Evolutionary conservation across 2,888 invertebrate species (phyloP).

Genomic region (Drosophila fungiperda): DNA sequence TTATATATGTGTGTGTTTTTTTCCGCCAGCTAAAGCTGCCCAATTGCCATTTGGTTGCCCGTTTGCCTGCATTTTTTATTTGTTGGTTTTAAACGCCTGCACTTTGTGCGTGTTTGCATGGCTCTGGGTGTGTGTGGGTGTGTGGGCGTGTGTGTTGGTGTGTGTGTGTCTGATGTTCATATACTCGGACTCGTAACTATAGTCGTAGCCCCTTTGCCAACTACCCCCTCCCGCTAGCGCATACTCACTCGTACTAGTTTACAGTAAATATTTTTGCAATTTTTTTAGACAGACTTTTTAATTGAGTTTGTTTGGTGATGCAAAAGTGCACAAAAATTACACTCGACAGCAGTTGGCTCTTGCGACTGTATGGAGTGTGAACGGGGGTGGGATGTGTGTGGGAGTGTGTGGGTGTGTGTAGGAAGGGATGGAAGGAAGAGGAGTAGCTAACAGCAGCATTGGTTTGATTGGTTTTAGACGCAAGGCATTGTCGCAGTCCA

Average conservation of each 20-base stretch:
- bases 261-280: constrained; percentile 79
- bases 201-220: constrained; percentile 1
- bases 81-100: constrained; percentile 78
- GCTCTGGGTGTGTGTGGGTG: constrained; percentile 18
- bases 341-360: constrained; percentile 54
- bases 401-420: neutral
- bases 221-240: constrained; percentile 4
- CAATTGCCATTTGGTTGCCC: constrained; percentile 77
- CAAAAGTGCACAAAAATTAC: constrained; percentile 79
- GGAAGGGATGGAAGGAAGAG: neutral
- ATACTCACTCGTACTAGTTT: constrained; percentile 47
- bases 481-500: constrained; percentile 33
- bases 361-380: neutral
- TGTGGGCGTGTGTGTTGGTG: constrained; percentile 13
- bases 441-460: constrained; percentile 45
- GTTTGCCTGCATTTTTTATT: constrained; percentile 78
- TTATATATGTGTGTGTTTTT: neutral
- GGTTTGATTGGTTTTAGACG: constrained; percentile 73
- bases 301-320: constrained; percentile 80
- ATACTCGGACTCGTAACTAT: constrained; percentile 49
- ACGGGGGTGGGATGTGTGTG: neutral
- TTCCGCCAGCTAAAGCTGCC: constrained; percentile 49
- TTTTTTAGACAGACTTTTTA: constrained; percentile 75
- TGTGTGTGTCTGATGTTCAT: constrained; percentile 60
- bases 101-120: constrained; percentile 57